Base-by-base conservation (phyloP, 2,113 vertebrate species). In the Gallinago jamesoni region DNA sequence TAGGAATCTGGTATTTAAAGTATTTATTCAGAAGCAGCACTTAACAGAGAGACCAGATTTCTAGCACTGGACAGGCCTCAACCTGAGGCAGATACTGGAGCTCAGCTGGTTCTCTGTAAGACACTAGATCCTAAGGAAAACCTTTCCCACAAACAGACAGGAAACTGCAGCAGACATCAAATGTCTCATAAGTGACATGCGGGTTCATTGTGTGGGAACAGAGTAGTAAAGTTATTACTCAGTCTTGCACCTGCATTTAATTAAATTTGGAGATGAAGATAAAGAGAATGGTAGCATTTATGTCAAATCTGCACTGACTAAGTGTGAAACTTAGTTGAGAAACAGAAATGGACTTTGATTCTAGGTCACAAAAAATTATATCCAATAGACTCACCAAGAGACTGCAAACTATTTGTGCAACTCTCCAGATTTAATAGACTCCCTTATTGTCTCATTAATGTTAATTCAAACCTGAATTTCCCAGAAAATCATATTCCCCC, bases 101-200 rank as follows among this genome's bases (percentile, higher is more conserved):
- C 33, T 81, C 81, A 73, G 43, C 45, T 57, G 67, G 56, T 59
- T 87, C 67, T 67, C 81, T 41, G 1, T 73, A 91, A 84, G 31
- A 79, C 62, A 60, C 31, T 53, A 91, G 89, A 90, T 95, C 24
- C 66, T 53, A 90, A 82, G 25, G 15, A 92, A 96, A 92, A 93
- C 52, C 80, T 62, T 94, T 93, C 81, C 59, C 59, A 64, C 75
- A 93, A 91, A 67, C 30, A 70, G 69, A 70, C 52, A 86, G 85
- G 81, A 94, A 95, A 92, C 28, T 1, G 4, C 53, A 88, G 53
- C 48, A 91, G 87, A 84, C 55, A 84, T 68, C 50, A 87, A 57
- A 89, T 18, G 6, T 45, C 80, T 84, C 41, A 0, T 4, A 78
- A 92, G 52, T 37, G n/a, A 76, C 78, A 69, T 2, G 13, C 0